Evolutionary conservation across 2,113 vertebrate genomes (phyloP), one percentile per base, ranked within the genome.

Genomic region (Pseudolaguvia tuberculata): DNA sequence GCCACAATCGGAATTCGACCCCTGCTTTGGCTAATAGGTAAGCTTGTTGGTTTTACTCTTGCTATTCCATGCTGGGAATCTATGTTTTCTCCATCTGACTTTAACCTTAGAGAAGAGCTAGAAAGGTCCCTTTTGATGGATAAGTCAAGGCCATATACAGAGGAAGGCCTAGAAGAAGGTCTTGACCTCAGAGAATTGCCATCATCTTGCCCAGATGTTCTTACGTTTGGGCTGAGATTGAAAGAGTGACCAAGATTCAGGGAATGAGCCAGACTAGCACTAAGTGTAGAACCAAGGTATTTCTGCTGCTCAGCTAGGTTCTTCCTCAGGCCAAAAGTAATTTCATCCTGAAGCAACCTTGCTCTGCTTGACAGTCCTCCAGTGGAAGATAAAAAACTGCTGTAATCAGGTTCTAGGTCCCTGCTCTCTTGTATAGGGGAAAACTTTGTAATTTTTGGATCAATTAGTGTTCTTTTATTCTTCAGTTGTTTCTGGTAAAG

Each of bases 241-340:
- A 90, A 77, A 5, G 89, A 88, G 35, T 94, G 91, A 3, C 94
- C 94, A 75, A 96, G 84, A 79, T 89, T 90, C 27, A 90, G 90
- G 62, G 94, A 93, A 70, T 93, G 87, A 79, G 94, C 91, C 73
- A 98, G 90, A 63, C 91, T 94, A 76, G 91, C 88, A 20, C 89
- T 91, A 21, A 95, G 78, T 1, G 93, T 89, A 56, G 93, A 90
- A 10, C 94, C 93, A 78, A 96, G 89, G 82, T 95, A 98, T 82
- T 99, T 99, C 75, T 99, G 97, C 74, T 98, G 97, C 80, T 99
- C 97, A 55, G 91, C 93, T 81, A 99, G 93, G 73, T 98, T 99
- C 89, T 98, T 99, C 70, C 96, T 90, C 61, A 99, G 90, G 59
- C 97, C 95, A 91, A 95, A 99, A 51, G 95, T 96, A 76, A 98